Evolutionary conservation across 2,888 invertebrate species (phyloP).

Genomic region (Odontocolon sp.): DNA sequence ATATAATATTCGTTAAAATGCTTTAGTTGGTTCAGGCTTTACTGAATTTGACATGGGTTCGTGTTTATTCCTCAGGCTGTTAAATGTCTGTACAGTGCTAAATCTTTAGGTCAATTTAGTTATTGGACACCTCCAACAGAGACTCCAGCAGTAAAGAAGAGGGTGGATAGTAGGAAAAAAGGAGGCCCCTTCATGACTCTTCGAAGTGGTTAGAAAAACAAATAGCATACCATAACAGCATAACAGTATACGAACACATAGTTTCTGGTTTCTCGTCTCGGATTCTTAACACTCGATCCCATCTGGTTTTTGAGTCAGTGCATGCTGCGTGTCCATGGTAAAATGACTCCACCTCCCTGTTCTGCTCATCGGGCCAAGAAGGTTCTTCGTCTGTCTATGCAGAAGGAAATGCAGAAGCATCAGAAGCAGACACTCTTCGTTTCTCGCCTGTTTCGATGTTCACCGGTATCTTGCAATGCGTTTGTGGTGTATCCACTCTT

Average conservation of each 20-base stretch:
- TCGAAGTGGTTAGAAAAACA: constrained; percentile 48
- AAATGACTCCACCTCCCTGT: constrained; percentile 29
- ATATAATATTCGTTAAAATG: too few species aligned
- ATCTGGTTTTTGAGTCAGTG: constrained; percentile 51
- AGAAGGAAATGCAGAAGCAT: constrained; percentile 22
- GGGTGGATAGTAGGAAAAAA: constrained; percentile 11
- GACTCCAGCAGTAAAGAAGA: background rate
- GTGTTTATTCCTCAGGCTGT: too few species aligned
- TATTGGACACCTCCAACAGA: too few species aligned
- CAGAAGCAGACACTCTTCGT: constrained; percentile 47
- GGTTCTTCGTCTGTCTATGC: constrained; percentile 6
- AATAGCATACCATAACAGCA: constrained; percentile 38
- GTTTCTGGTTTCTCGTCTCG: constrained; percentile 18
- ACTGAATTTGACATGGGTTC: too few species aligned
- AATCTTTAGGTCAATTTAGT: too few species aligned
- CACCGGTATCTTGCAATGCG: constrained; percentile 13
- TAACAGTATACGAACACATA: constrained; percentile 15
- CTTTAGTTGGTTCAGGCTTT: too few species aligned
- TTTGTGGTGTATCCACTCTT: constrained; percentile 19
- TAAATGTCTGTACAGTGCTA: too few species aligned
- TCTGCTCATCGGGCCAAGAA: constrained; percentile 17
- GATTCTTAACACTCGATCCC: constrained; percentile 49
- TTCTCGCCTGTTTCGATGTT: constrained; percentile 38
- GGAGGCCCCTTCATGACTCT: constrained; percentile 15
- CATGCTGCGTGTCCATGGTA: constrained; percentile 12